Evolutionary conservation across 2,888 invertebrate species (phyloP).

Genomic region (Drosophila putrida): DNA sequence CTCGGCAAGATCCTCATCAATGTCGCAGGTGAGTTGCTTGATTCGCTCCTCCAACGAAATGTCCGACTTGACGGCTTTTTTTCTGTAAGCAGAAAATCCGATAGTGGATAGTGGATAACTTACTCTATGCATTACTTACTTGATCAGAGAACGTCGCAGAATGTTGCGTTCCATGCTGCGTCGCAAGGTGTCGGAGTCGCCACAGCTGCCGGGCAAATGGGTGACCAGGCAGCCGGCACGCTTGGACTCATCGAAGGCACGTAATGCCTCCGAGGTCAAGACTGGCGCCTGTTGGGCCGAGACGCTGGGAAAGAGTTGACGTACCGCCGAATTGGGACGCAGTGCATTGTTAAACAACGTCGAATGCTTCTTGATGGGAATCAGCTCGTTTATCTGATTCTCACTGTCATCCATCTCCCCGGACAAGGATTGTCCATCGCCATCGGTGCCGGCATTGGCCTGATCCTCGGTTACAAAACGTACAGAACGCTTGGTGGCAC

Average conservation of each 20-base stretch:
- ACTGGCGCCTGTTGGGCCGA: constrained; percentile 87
- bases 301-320: constrained; percentile 92
- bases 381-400: constrained; percentile 84
- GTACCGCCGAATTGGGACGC: constrained; percentile 91
- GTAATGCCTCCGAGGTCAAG: constrained; percentile 91
- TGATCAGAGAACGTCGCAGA: constrained; percentile 91
- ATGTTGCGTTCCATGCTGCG: constrained; percentile 94
- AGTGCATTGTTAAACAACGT: constrained; percentile 85
- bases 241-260: constrained; percentile 89
- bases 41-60: constrained; percentile 94
- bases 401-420: constrained; percentile 81
- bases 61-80: constrained; percentile 86
- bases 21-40: constrained; percentile 93
- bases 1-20: constrained; percentile 88
- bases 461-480: constrained; percentile 88
- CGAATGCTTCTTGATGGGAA: constrained; percentile 85
- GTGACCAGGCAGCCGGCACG: constrained; percentile 86
- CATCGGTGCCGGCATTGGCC: constrained; percentile 76
- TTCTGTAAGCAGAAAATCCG: constrained; percentile 62
- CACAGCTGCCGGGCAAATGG: constrained; percentile 80
- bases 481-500: constrained; percentile 88
- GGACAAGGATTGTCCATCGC: constrained; percentile 72
- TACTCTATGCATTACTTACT: constrained; percentile 86
- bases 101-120: background rate
- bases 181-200: constrained; percentile 89